Conservation (phyloP, 2,797 vertebrate species). For the Etheostoma nigrum region DNA sequence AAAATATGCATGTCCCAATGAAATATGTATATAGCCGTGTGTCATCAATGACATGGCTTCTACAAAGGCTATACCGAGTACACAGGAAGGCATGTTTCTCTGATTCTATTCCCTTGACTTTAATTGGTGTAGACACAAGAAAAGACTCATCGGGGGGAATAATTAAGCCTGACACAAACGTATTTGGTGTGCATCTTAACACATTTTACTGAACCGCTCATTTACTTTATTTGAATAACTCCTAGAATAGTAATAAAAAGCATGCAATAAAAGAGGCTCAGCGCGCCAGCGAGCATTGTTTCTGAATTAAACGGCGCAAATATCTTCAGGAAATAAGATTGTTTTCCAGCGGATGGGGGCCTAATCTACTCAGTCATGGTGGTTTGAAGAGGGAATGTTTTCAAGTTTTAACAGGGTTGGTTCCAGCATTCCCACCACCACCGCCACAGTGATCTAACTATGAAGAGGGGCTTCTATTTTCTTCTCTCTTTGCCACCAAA, state of each 20-base stretch:
- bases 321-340: constrained; percentile 85
- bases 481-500: constrained; percentile 53
- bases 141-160: constrained; percentile 77
- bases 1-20: constrained; percentile 82
- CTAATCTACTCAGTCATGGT: constrained; percentile 88
- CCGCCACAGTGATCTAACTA: constrained; percentile 71
- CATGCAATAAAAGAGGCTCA: constrained; percentile 73
- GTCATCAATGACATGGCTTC: constrained; percentile 79
- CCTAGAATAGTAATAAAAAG: constrained; percentile 70
- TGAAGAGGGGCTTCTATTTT: constrained; percentile 65
- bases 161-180: constrained; percentile 78
- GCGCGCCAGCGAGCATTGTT: constrained; percentile 77
- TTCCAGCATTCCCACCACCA: constrained; percentile 80
- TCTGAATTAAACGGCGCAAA: constrained; percentile 82
- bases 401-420: constrained; percentile 84
- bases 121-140: constrained; percentile 79
- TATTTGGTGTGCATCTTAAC: constrained; percentile 73
- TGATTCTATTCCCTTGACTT: constrained; percentile 73
- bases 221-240: constrained; percentile 79
- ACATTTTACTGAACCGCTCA: constrained; percentile 71
- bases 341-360: constrained; percentile 80
- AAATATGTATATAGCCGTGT: constrained; percentile 81
- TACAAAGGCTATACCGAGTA: constrained; percentile 68
- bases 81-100: constrained; percentile 64
- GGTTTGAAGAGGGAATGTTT: constrained; percentile 85